These are phyloP conservation scores for Cartodere bifasciata DNA, from an alignment of 2,888 invertebrate genomes.

Conservation along the genomic window DNA sequence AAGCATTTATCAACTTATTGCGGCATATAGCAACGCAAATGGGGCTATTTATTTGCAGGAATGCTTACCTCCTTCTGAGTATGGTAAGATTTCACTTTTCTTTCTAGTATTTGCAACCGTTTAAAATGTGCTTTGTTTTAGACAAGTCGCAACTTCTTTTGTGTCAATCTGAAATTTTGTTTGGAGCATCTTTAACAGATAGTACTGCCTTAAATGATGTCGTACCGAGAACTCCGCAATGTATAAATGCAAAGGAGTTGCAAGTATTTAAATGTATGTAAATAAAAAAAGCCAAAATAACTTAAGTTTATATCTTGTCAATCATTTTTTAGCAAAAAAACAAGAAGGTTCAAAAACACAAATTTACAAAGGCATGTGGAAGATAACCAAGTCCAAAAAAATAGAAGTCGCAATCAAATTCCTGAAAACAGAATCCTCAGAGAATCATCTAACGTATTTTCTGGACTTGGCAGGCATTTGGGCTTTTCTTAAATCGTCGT, in stretches of 20 bases:
- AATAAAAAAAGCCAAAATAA: too few relatives aligned
- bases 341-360: slow-evolving; percentile 49
- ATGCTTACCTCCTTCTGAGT: slow-evolving; percentile 77
- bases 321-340: slow-evolving; percentile 43
- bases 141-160: slow-evolving; percentile 58
- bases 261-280: slow-evolving; percentile 51
- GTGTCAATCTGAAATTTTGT: slow-evolving; percentile 46
- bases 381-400: slow-evolving; percentile 60
- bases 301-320: too few relatives aligned
- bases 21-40: slow-evolving; percentile 47
- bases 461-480: slow-evolving; percentile 65
- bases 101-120: slow-evolving; percentile 1
- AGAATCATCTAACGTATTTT: slow-evolving; percentile 58
- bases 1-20: slow-evolving; percentile 49
- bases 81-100: slow-evolving; percentile 45
- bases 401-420: slow-evolving; percentile 70
- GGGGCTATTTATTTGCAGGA: slow-evolving; percentile 51
- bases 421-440: slow-evolving; percentile 51
- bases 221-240: slow-evolving; percentile 42
- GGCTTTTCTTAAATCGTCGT: slow-evolving; percentile 63
- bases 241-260: slow-evolving; percentile 54
- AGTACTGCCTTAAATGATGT: slow-evolving; percentile 36
- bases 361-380: slow-evolving; percentile 66
- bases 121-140: slow-evolving; percentile 24
- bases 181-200: slow-evolving; percentile 40